These are phyloP conservation scores for Lota lota DNA, from an alignment of 2,113 vertebrate genomes.

Conservation along the genomic window DNA sequence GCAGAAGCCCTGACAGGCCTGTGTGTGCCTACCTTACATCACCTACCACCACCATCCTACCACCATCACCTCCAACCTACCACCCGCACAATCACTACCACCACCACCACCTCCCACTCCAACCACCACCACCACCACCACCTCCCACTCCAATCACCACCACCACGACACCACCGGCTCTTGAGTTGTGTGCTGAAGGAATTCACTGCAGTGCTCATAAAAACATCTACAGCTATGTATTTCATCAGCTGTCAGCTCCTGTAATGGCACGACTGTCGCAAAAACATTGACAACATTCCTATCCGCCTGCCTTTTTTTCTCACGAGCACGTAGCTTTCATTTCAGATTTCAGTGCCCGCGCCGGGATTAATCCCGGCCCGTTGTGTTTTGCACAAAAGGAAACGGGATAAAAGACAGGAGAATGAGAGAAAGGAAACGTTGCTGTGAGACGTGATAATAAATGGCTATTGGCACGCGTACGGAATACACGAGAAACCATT, in stretches of 20 bases:
- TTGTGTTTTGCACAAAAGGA: background rate
- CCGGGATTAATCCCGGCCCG: background rate
- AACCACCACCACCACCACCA: too few relatives aligned
- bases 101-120: too few relatives aligned
- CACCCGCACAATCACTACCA: background rate
- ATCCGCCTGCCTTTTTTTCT: background rate
- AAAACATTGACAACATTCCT: background rate
- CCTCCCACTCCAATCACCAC: too few relatives aligned
- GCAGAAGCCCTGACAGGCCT: background rate
- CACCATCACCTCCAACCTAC: background rate
- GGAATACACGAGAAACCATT: conserved; percentile 70
- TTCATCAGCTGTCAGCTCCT: background rate
- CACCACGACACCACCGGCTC: too few relatives aligned
- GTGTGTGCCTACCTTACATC: background rate
- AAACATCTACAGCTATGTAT: background rate
- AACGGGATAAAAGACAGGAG: background rate
- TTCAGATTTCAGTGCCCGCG: background rate
- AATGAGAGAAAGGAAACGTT: background rate
- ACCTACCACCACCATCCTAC: background rate
- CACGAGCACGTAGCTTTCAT: too few relatives aligned
- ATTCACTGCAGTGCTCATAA: background rate
- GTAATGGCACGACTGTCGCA: background rate
- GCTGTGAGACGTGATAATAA: background rate
- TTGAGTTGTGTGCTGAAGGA: background rate
- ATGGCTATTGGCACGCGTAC: conserved; percentile 29